Percentiles rank a stretch among this genome's conserved stretches.
These are phyloP conservation scores for Danaus plexippus DNA, from an alignment of 1,140 invertebrate species.

Conservation along the genomic window DNA sequence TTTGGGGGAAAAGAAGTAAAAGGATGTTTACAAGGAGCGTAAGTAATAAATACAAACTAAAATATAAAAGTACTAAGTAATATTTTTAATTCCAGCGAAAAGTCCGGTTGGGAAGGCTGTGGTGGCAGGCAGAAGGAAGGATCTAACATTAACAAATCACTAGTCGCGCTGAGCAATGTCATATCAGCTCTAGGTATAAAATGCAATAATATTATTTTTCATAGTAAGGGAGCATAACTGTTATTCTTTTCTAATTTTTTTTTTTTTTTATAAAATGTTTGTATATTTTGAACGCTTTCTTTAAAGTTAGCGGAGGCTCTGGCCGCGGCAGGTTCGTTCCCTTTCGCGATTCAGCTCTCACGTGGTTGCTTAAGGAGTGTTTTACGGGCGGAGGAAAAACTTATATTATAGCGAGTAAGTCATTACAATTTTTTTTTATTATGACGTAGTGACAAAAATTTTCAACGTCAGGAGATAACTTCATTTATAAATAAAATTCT, in stretches of 20 bases:
- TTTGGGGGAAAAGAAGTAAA: not conserved
- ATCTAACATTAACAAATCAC: constrained; percentile 86
- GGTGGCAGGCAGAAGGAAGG: constrained; percentile 78
- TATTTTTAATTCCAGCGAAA: constrained; percentile 37
- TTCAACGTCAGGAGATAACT: no score
- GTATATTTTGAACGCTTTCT: not conserved
- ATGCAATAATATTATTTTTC: not conserved
- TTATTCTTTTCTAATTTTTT: no score
- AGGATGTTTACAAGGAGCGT: no score
- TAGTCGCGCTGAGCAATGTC: constrained; percentile 85
- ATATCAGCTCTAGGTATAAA: constrained; percentile 80
- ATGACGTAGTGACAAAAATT: no score
- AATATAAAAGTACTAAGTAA: not conserved
- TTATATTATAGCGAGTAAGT: constrained; percentile 74
- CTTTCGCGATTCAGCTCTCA: constrained; percentile 82
- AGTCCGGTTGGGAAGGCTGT: constrained; percentile 50
- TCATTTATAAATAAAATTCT: no score
- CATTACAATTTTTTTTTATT: not conserved
- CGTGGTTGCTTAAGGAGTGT: constrained; percentile 78
- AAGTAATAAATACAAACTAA: no score
- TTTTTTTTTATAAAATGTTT: no score
- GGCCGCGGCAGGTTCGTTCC: constrained; percentile 75
- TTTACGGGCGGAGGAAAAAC: constrained; percentile 71
- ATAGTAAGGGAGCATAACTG: no score
- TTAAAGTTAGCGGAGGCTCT: constrained; percentile 43